phyloP scores from a whole-genome alignment of 2,113 vertebrate genomes.

The Myanophis thanlyinensis region DNA sequence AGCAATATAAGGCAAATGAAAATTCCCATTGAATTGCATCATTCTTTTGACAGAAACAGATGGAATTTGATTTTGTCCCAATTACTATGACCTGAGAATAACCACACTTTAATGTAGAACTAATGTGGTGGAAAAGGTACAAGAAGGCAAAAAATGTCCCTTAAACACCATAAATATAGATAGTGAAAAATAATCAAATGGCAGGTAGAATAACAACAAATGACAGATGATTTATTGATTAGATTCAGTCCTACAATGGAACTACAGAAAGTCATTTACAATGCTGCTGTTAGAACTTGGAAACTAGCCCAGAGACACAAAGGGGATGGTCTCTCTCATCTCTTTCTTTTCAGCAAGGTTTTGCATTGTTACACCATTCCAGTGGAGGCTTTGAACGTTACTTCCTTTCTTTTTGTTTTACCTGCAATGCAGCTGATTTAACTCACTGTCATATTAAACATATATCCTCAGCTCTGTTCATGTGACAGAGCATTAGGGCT shows the following conservation, averaged over 20 bases:
- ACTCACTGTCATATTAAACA: neutral
- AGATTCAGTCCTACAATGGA: slow-evolving; percentile 49
- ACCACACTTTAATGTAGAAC: slow-evolving; percentile 47
- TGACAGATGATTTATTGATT: slow-evolving; percentile 66
- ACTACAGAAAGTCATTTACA: slow-evolving; percentile 47
- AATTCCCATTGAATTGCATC: slow-evolving; percentile 30
- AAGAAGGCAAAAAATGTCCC: slow-evolving; percentile 19
- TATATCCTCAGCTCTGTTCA: neutral
- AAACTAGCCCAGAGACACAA: slow-evolving; percentile 50
- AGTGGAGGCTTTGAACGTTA: neutral
- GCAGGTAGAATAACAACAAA: slow-evolving; percentile 54
- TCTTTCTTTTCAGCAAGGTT: neutral
- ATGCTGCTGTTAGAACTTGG: slow-evolving; percentile 44
- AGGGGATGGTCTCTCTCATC: slow-evolving; percentile 15
- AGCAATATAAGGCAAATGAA: slow-evolving; percentile 34
- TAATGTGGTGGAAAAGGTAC: slow-evolving; percentile 61
- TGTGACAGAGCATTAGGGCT: neutral
- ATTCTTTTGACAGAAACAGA: slow-evolving; percentile 47
- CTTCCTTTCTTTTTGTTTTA: neutral
- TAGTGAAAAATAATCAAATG: slow-evolving; percentile 50
- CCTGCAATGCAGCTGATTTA: neutral
- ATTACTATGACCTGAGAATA: slow-evolving; percentile 57
- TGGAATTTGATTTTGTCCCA: slow-evolving; percentile 47
- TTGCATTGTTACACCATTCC: neutral
- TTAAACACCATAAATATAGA: slow-evolving; percentile 41